Evolutionary conservation across 2,888 invertebrate species (phyloP).

Genomic region (Perizoma flavofasciatum): DNA sequence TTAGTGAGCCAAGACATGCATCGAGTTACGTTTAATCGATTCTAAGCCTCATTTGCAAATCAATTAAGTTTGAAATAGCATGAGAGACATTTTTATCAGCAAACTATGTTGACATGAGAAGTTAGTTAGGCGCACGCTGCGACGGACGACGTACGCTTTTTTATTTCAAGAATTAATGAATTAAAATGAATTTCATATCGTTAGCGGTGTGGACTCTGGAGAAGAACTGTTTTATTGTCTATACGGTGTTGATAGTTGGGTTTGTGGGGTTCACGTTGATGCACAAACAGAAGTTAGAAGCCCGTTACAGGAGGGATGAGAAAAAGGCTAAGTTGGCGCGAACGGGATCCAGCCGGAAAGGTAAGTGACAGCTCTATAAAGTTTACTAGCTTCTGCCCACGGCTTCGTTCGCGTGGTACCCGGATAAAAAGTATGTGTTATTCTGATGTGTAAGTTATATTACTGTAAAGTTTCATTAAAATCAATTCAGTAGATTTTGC

Average conservation of each 20-base stretch:
- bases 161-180: slow-evolving; percentile 22
- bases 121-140: slow-evolving; percentile 42
- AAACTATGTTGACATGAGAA: slow-evolving; percentile 22
- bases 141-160: slow-evolving; percentile 15
- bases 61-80: slow-evolving; percentile 22
- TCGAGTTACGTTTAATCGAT: slow-evolving; percentile 3
- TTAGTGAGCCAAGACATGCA: slow-evolving; percentile 9
- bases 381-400: too few species aligned
- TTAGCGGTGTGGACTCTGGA: slow-evolving; percentile 70
- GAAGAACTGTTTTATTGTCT: slow-evolving; percentile 73
- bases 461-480: too few species aligned
- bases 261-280: slow-evolving; percentile 70
- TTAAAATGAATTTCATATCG: slow-evolving; percentile 71
- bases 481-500: too few species aligned
- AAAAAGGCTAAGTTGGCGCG: slow-evolving; percentile 60
- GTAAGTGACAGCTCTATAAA: slow-evolving; percentile 46
- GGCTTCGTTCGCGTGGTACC: too few species aligned
- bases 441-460: too few species aligned
- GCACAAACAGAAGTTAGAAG: slow-evolving; percentile 70
- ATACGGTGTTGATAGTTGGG: slow-evolving; percentile 63
- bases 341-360: slow-evolving; percentile 54
- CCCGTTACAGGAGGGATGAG: slow-evolving; percentile 51
- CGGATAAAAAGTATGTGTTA: too few species aligned
- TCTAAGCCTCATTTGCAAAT: slow-evolving; percentile 11
- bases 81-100: slow-evolving; percentile 21